A percentile compares a stretch with the other conserved stretches of the same genome.
Conservation (phyloP, 2,113 vertebrate species). For the Dipodomys ordii region DNA sequence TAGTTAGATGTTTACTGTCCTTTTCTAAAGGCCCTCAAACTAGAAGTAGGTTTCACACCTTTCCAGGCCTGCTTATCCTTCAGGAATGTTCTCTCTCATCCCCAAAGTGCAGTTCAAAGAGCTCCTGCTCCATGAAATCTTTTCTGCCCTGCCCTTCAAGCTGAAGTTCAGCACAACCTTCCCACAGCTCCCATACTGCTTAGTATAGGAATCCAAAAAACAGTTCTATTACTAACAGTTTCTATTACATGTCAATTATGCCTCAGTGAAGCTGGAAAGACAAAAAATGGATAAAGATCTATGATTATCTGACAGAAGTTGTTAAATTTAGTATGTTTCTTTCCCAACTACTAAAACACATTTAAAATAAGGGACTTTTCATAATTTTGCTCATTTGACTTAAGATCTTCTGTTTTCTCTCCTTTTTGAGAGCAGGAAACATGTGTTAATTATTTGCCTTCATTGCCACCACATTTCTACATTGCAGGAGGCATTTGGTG, state of each 20-base stretch:
- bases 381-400: not conserved
- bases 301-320: not conserved
- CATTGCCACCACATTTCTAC: not conserved
- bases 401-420: not conserved
- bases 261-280: not conserved
- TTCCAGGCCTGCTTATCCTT: not conserved
- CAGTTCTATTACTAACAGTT: not conserved
- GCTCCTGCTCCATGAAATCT: not conserved
- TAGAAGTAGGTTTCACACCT: not conserved
- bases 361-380: not conserved
- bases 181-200: not conserved
- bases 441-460: not conserved
- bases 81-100: conserved; percentile 21
- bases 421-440: not conserved
- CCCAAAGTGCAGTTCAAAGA: conserved; percentile 23
- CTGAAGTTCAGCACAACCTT: not conserved
- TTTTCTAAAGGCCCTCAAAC: not conserved
- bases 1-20: not conserved
- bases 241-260: not conserved
- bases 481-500: not conserved
- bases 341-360: not conserved
- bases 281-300: not conserved
- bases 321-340: not conserved
- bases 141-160: not conserved
- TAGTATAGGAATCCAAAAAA: not conserved